Conservation (phyloP, 64 coral and sea anemone species). For the Montipora sp. region DNA sequence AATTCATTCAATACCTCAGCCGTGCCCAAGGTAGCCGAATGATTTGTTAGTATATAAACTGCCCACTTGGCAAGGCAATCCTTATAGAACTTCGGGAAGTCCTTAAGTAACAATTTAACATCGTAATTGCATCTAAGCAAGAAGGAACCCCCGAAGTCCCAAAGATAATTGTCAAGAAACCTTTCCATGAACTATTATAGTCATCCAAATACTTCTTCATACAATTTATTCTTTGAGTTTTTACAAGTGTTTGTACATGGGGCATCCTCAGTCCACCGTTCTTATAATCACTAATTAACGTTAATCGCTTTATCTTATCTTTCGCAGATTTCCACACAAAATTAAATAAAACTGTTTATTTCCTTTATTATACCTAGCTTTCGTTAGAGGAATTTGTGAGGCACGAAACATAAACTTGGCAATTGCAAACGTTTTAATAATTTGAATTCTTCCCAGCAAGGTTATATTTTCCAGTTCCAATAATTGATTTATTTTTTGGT, state of each 20-base stretch:
- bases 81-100: too few species aligned
- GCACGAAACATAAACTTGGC: background rate
- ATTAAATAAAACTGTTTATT: background rate
- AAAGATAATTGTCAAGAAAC: background rate
- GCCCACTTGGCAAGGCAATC: too few species aligned
- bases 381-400: background rate
- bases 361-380: background rate
- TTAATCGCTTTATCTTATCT: background rate
- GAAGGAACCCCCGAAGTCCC: background rate
- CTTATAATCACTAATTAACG: background rate
- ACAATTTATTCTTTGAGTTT: background rate
- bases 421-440: background rate
- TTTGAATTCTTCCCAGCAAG: too few species aligned
- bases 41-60: too few species aligned
- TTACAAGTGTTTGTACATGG: background rate
- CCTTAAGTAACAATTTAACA: background rate
- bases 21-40: too few species aligned
- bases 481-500: background rate
- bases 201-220: background rate
- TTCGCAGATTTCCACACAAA: background rate
- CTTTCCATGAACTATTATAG: background rate
- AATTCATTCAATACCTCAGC: too few species aligned
- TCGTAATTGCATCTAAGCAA: background rate
- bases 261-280: background rate
- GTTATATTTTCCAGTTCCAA: background rate